Base-by-base conservation (phyloP, 2,888 invertebrate species). In the Leptopterna dolabrata region DNA sequence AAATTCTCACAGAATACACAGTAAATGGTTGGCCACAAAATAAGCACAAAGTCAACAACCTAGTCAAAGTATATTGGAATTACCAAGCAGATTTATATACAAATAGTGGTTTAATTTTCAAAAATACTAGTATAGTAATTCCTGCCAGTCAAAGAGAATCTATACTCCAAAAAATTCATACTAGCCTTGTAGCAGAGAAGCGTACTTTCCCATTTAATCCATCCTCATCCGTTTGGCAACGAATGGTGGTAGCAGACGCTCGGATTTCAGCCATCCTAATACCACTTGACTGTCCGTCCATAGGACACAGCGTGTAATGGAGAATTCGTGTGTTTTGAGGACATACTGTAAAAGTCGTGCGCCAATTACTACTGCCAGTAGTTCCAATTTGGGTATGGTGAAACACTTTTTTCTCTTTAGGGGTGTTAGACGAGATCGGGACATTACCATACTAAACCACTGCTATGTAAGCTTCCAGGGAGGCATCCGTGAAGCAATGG, bases 241-340 rank as follows among this genome's bases (percentile, higher is more conserved):
- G 36, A 36, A 36, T 36, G 36, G 36, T 36, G 76, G 47, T 9
- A 86, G 51, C 3, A 86, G 30, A 0, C 76, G 76, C 6, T 76
- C 36, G 9, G 86, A 29, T 11, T 29, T 47, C 9, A 86, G n/a
- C 86, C 86, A 86, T 3, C 76, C 29, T 24, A 86, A 19, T 0
- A 73, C 85, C 14, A 45, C 24, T 85, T 85, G 41, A 43, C 47
- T 73, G 55, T 86, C 86, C 16, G 86, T 76, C 86, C 86, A 86
- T 16, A 86, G 76, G 29, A 30, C 43, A 11, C 13, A 0, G 13
- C 9, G 19, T 6, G 24, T 9, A 19, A 4, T 16, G 2, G 51
- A 30, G 2, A 82, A 0, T 0, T 55, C 30, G 4, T 55, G 36
- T 0, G 29, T 16, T 14, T 45, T 51, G 0, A 14, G 45, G 7